phyloP scores from a whole-genome alignment of 2,113 vertebrate species.

The Accipiter virgatus region DNA sequence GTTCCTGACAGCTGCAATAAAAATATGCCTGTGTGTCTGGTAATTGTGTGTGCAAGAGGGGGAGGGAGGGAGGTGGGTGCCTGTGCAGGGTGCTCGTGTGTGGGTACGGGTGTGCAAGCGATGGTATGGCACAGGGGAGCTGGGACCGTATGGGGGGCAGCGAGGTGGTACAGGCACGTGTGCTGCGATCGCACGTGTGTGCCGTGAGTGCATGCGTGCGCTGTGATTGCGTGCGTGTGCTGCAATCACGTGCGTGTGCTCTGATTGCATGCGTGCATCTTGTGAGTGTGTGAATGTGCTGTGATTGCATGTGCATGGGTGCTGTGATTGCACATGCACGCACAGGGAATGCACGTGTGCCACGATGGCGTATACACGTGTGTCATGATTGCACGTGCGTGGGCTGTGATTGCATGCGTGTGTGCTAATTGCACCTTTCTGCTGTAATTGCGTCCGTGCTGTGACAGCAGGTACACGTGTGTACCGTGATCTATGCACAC shows the following conservation, averaged over 20 bases:
- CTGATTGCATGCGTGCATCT: not conserved
- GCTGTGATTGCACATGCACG: rapidly evolving
- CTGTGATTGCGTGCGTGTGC: no score
- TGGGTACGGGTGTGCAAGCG: rapidly evolving
- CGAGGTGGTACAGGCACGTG: no score
- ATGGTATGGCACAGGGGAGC: rapidly evolving
- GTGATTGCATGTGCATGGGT: not conserved
- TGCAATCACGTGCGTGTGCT: rapidly evolving
- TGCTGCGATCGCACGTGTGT: rapidly evolving
- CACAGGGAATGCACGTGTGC: not conserved
- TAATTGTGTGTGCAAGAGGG: not conserved
- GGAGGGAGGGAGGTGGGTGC: not conserved
- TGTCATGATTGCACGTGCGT: rapidly evolving
- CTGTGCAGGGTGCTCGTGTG: not conserved
- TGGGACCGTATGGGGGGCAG: rapidly evolving
- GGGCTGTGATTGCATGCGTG: not conserved
- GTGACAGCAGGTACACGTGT: no score
- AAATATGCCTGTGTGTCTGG: constrained; percentile 43
- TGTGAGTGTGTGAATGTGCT: rapidly evolving
- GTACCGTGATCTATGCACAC: rapidly evolving
- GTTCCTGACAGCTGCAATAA: constrained; percentile 59
- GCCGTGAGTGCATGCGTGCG: rapidly evolving
- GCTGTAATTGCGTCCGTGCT: not conserved
- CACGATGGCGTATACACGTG: not conserved
- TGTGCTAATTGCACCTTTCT: not conserved